Evolutionary conservation across 2,888 invertebrate species (phyloP), one percentile per base, ranked within the genome.

Genomic region (Nymphalis c-album): DNA sequence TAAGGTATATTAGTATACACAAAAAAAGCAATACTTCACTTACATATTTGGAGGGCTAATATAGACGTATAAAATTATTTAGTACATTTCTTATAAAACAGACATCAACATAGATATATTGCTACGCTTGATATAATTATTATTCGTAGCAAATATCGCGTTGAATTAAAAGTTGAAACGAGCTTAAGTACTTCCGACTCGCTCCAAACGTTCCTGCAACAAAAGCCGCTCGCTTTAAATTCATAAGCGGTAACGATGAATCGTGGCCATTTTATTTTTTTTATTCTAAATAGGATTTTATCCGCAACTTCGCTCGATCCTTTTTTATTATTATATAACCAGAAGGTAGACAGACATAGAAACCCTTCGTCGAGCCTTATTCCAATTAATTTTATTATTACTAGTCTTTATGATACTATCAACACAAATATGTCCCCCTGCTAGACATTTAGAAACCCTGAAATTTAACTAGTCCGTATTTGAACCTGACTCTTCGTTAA

Each of bases 91-190:
- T 8, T 40, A 10, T 10, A 40, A 40, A 51, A 1, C 17, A 17
- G 53, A 2, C 31, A 17, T 55, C 31, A 40, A 40, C 40, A 40
- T 40, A 40, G 40, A 40, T 40, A 40, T 40, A 40, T n/a, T n/a
- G 18, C 4, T n/a, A 7, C 35, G n/a, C 18, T 13, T n/a, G 18
- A n/a, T 17, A 40, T 57, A 61, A 66, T 66, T 66, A 48, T 66
- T 66, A 66, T 66, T 66, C 65, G 60, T 55, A 57, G 55, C 60
- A 61, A 66, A 66, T 66, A 66, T 55, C 60, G 55, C 65, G 60
- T 60, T 45, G 65, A 65, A 65, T 65, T 65, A 65, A 65, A 65
- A 65, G 65, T 65, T 60, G 48, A 65, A 65, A 60, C 51, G 60
- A 46, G 50, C 65, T 60, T 65, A 65, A 65, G 65, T 60, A 60